Base-by-base conservation (phyloP, 1,140 invertebrate genomes). In the Grapholita molesta region DNA sequence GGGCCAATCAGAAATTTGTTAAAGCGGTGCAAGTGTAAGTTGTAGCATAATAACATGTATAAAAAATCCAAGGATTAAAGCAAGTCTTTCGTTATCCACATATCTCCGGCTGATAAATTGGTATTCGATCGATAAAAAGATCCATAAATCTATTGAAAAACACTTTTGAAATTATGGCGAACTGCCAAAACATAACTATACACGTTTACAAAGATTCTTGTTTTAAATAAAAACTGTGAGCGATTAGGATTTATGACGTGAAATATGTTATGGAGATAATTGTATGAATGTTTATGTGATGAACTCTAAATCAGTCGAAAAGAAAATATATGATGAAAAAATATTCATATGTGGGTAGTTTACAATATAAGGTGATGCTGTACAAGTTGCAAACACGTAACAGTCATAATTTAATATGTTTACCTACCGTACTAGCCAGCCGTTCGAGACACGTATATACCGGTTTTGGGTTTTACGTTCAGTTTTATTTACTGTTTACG, bases 111-210 rank as follows among this genome's bases (percentile, higher is more conserved):
- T 61, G 55, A 61, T 61, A 28, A 28, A 61, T 61, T 30, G 55
- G 24, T 30, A 61, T 61, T 61, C 55, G 55, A 61, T 61, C 55
- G 55, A 61, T 61, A 61, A 61, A 61, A 61, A 30, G 12, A 61
- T 61, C 12, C 18, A 61, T 61, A 61, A 61, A 61, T 61, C 55
- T 61, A 25, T 25, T 28, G 55, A 18, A 25, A 61, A 61, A 61
- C 55, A 61, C 24, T 61, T 61, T 61, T 32, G 30, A 61, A 61
- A 4, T 32, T 25, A 30, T 61, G 55, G 55, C 55, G n/a, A 5
- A n/a, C 55, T 61, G 24, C 55, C 55, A 61, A 30, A 61, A 15
- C 25, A n/a, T 28, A 28, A 25, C 2, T 52, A 52, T 52, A 15
- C n/a, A 61, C 12, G 12, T 61, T 30, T 28, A 28, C 25, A 61